Evolutionary conservation across 2,888 invertebrate species (phyloP), one percentile per base, ranked within the genome.

Genomic region (Lasioglossum zephyrum): DNA sequence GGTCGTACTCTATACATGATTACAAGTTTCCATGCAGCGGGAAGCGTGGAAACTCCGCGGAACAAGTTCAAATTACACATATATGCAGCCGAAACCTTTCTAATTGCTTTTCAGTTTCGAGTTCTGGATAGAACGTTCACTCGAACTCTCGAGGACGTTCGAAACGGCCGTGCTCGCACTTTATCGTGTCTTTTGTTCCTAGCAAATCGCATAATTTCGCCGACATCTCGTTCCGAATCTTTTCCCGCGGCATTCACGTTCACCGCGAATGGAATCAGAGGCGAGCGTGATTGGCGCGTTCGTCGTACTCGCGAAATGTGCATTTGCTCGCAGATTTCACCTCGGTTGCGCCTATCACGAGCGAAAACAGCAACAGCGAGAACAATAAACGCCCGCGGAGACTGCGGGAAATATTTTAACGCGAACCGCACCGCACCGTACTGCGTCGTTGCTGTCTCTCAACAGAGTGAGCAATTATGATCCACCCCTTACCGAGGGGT

Each of bases 321-420:
- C 82, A 79, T 86, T 90, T 78, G 81, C 77, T 60, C 63, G 75
- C 72, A 81, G 77, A 87, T 89, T 87, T 80, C 57, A n/a, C 76
- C 81, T 53, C 76, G 57, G 70, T 72, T 18, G 75, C 69, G 49
- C 87, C 87, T 87, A 78, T 89, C 89, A 83, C 36, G 1, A 4
- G 70, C 78, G 73, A 80, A 81, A 89, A 90, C 84, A 80, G 90
- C 83, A 88, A 88, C 84, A 86, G 74, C 79, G 88, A 86, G 90
- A 82, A 84, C 89, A 89, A 89, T 89, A 89, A 89, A 89, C 90
- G 85, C 76, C 79, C 69, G 60, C 86, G 31, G 74, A 82, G 77
- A 74, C 39, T 83, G 81, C 80, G 78, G 86, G 82, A 89, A 89
- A 89, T 89, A 90, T 89, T 89, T 89, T 89, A 89, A 86, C 90